Evolutionary conservation across 1,140 invertebrate genomes (phyloP).

Genomic region (Himalopsyche phryganea): DNA sequence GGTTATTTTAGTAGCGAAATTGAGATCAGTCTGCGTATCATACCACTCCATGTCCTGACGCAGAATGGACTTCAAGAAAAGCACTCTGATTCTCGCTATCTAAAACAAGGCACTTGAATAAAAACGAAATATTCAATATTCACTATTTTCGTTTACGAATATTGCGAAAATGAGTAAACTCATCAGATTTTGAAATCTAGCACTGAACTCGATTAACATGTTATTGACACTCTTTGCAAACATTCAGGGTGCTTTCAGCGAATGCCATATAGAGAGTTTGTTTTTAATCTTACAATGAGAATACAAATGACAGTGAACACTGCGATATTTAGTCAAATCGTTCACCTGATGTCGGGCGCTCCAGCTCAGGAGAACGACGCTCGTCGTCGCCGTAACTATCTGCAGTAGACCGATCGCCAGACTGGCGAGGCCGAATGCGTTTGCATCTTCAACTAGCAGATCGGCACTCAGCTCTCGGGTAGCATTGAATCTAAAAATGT

Average conservation of each 20-base stretch:
- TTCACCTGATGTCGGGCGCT: conserved; percentile 53
- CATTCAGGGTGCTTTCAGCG: no score
- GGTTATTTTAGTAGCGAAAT: conserved; percentile 81
- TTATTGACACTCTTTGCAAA: not conserved
- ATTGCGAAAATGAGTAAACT: not conserved
- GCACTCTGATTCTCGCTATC: conserved; percentile 66
- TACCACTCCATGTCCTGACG: conserved; percentile 90
- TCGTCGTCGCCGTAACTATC: conserved; percentile 56
- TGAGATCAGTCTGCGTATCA: conserved; percentile 80
- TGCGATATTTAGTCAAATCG: no score
- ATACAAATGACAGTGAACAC: no score
- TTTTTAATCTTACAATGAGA: no score
- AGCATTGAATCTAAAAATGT: conserved; percentile 45
- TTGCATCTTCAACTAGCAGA: conserved; percentile 60
- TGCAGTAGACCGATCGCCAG: conserved; percentile 55
- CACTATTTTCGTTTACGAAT: conserved; percentile 1
- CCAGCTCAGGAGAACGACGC: conserved; percentile 59
- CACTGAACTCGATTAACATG: not conserved
- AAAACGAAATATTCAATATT: not conserved
- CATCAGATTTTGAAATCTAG: not conserved
- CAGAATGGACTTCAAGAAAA: conserved; percentile 71
- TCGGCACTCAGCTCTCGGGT: conserved; percentile 53
- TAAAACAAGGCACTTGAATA: conserved; percentile 56
- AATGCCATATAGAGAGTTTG: no score
- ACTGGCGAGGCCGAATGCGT: conserved; percentile 58